These are phyloP conservation scores for Ochotona curzoniae DNA, from an alignment of 2,113 vertebrate species.

Conservation along the genomic window DNA sequence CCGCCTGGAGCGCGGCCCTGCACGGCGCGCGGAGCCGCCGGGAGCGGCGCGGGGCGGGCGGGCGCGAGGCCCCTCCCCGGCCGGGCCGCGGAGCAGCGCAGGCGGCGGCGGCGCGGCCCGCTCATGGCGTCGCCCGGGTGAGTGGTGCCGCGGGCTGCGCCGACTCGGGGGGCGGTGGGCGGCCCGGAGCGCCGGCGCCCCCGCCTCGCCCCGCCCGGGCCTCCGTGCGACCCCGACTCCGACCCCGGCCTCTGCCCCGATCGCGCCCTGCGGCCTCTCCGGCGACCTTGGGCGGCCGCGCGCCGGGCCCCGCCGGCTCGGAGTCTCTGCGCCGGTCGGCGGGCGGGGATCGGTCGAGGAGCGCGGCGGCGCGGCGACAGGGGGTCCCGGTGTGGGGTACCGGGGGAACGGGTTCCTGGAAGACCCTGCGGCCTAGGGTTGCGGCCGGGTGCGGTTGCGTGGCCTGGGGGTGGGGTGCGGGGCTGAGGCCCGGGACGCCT, in stretches of 20 bases:
- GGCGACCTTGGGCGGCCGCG: constrained; percentile 52
- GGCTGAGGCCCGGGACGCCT: background rate
- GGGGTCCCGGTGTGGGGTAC: background rate
- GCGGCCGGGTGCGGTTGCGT: background rate
- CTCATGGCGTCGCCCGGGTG: constrained; percentile 78
- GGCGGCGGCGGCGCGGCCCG: constrained; percentile 63
- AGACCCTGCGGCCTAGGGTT: background rate
- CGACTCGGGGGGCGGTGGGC: background rate
- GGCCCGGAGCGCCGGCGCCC: background rate
- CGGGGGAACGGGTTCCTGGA: background rate
- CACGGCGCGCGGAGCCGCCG: constrained; percentile 17
- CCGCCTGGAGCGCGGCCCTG: background rate
- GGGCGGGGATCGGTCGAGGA: background rate
- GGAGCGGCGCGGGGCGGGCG: constrained; percentile 16
- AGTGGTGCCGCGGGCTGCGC: constrained; percentile 32
- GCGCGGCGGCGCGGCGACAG: background rate
- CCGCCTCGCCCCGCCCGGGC: background rate
- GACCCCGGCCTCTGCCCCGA: background rate
- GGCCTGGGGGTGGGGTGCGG: background rate
- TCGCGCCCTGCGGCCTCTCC: background rate
- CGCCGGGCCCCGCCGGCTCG: too few species aligned
- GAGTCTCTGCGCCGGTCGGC: background rate
- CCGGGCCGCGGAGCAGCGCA: constrained; percentile 58
- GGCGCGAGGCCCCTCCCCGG: constrained; percentile 73
- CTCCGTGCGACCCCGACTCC: background rate